Percentiles rank a stretch among this genome's conserved stretches.
phyloP scores from a whole-genome alignment of 2,113 vertebrate genomes.

The Nipponia nippon region DNA sequence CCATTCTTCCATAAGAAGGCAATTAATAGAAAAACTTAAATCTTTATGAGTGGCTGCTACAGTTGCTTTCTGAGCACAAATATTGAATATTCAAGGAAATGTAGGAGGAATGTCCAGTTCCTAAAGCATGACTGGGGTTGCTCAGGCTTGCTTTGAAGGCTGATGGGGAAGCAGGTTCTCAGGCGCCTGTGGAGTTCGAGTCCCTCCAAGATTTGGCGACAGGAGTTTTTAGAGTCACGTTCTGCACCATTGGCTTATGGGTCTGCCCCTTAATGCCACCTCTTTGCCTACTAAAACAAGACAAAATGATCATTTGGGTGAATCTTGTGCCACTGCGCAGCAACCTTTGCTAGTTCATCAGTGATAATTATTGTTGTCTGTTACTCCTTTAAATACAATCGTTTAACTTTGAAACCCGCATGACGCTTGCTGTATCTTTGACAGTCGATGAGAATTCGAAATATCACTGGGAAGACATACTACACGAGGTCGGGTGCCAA shows the following conservation, averaged over 20 bases:
- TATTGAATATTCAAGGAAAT: neutral
- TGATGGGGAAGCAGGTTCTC: neutral
- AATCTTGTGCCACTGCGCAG: neutral
- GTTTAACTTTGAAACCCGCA: neutral
- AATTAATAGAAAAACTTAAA: neutral
- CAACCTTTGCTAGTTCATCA: neutral
- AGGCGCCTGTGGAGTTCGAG: neutral
- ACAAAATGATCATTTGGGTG: neutral
- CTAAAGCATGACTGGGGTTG: neutral
- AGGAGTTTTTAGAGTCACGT: neutral
- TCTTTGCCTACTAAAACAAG: neutral
- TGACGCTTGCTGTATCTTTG: neutral
- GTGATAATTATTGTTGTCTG: neutral
- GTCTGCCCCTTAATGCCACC: neutral
- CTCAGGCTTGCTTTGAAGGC: neutral
- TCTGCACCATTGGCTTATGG: neutral
- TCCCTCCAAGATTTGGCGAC: neutral
- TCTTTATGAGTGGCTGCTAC: neutral
- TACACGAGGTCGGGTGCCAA: slow-evolving; percentile 88
- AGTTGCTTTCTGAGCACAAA: neutral
- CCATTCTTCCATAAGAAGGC: neutral
- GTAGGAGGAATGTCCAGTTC: neutral
- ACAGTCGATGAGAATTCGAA: slow-evolving; percentile 87
- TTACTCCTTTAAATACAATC: neutral
- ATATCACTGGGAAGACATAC: slow-evolving; percentile 86